A percentile compares a stretch with the other conserved stretches of the same genome.
phyloP scores from a whole-genome alignment of 2,113 vertebrate species.

The Oplegnathus fasciatus region DNA sequence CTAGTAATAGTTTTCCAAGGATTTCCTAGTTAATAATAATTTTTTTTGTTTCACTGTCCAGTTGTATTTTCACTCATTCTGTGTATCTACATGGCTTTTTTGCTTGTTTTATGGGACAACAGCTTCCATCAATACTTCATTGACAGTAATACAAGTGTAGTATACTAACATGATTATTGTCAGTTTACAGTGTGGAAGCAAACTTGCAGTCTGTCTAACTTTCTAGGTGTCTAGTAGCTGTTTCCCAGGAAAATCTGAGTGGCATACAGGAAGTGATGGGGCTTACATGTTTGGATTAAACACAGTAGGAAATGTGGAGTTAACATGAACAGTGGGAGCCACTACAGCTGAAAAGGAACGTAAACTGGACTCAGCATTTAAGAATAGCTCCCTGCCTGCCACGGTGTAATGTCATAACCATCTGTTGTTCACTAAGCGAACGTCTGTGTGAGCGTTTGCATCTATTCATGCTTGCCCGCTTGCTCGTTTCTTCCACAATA shows the following conservation, averaged over 20 bases:
- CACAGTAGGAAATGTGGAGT: background rate
- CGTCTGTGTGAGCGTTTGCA: background rate
- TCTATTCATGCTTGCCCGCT: conserved; percentile 6
- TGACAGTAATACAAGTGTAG: no score
- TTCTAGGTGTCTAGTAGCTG: background rate
- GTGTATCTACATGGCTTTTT: background rate
- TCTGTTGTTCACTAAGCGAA: conserved; percentile 32
- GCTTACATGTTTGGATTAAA: background rate
- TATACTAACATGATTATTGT: no score
- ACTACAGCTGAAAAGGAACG: background rate
- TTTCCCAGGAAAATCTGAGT: background rate
- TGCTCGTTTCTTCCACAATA: background rate
- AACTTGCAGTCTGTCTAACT: background rate
- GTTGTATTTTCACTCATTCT: background rate
- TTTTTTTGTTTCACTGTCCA: background rate
- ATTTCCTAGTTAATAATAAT: no score
- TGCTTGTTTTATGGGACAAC: background rate
- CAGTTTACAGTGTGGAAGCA: no score
- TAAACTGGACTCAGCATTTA: conserved; percentile 2
- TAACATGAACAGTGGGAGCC: background rate
- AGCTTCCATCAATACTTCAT: background rate
- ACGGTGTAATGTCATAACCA: conserved; percentile 3
- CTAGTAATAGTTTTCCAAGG: no score
- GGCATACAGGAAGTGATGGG: background rate
- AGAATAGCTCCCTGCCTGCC: conserved; percentile 7